phyloP scores from a whole-genome alignment of 2,888 invertebrate species.

The Yponomeuta plumbellus region DNA sequence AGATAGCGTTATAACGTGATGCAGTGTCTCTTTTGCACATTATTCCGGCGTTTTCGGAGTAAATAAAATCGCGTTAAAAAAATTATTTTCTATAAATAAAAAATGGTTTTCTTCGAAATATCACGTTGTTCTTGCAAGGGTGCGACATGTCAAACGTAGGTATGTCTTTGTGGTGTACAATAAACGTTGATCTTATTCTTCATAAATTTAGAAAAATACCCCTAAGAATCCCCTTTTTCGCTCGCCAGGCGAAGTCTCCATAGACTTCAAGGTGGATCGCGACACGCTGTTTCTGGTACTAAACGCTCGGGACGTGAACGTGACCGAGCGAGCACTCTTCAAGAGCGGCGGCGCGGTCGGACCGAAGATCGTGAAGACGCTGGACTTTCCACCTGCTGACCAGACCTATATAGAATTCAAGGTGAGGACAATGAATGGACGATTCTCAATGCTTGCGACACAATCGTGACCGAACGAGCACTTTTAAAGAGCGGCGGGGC shows the following conservation, averaged over 20 bases:
- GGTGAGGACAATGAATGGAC: constrained; percentile 42
- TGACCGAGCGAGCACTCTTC: constrained; percentile 84
- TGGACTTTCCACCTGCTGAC: constrained; percentile 90
- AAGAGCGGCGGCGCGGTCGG: constrained; percentile 76
- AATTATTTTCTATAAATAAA: no score
- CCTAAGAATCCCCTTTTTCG: constrained; percentile 22
- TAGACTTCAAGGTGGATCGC: constrained; percentile 88
- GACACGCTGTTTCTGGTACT: constrained; percentile 89
- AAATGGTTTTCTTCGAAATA: no score
- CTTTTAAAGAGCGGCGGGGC: constrained; percentile 68
- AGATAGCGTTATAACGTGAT: no score
- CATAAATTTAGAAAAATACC: no score
- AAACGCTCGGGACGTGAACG: constrained; percentile 90
- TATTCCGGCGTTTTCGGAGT: no score
- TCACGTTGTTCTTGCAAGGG: no score
- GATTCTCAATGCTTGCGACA: constrained; percentile 87
- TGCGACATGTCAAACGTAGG: no score
- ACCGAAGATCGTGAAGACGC: constrained; percentile 81
- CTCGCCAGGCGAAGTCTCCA: constrained; percentile 85
- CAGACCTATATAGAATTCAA: constrained; percentile 90
- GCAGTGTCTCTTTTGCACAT: no score
- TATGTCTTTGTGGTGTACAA: no score
- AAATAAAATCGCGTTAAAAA: no score
- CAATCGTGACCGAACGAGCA: constrained; percentile 89
- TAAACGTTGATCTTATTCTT: no score